phyloP scores from a whole-genome alignment of 92 coral and sea anemone genomes.

The Montipora capitata region DNA sequence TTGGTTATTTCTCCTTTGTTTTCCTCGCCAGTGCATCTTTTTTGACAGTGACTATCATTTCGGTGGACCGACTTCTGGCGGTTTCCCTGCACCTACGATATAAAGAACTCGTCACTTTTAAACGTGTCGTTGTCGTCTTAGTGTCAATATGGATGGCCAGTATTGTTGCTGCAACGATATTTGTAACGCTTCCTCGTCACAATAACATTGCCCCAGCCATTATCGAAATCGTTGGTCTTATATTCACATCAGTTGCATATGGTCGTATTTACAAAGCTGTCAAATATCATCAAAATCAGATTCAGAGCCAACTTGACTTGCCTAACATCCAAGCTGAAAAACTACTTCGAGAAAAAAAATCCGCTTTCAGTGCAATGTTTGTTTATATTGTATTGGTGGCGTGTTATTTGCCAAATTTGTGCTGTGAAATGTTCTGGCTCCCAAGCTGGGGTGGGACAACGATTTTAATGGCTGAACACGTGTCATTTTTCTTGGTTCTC shows the following conservation, averaged over 20 bases:
- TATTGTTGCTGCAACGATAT: neutral
- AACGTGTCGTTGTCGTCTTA: slow-evolving; percentile 28
- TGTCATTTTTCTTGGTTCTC: slow-evolving; percentile 18
- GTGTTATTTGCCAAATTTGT: slow-evolving; percentile 35
- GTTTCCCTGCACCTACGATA: slow-evolving; percentile 67
- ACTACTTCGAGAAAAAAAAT: slow-evolving; percentile 17
- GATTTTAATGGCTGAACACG: neutral
- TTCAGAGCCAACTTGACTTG: slow-evolving; percentile 4
- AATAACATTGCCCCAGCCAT: neutral
- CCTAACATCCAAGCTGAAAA: neutral
- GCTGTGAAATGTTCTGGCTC: neutral
- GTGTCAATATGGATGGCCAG: slow-evolving; percentile 43
- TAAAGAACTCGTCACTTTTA: slow-evolving; percentile 43
- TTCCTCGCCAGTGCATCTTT: slow-evolving; percentile 32
- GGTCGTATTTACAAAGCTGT: slow-evolving; percentile 9
- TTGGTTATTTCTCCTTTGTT: neutral
- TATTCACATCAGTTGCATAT: slow-evolving; percentile 30
- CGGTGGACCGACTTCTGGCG: slow-evolving; percentile 46
- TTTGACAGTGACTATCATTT: slow-evolving; percentile 37
- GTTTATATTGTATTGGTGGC: slow-evolving; percentile 37
- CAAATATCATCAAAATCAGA: slow-evolving; percentile 34
- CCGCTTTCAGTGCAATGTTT: slow-evolving; percentile 25
- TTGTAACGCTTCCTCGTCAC: slow-evolving; percentile 1
- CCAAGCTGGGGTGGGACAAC: neutral
- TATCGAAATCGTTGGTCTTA: neutral